phyloP scores from a whole-genome alignment of 2,797 vertebrate species.

The Rhinatrema bivittatum region DNA sequence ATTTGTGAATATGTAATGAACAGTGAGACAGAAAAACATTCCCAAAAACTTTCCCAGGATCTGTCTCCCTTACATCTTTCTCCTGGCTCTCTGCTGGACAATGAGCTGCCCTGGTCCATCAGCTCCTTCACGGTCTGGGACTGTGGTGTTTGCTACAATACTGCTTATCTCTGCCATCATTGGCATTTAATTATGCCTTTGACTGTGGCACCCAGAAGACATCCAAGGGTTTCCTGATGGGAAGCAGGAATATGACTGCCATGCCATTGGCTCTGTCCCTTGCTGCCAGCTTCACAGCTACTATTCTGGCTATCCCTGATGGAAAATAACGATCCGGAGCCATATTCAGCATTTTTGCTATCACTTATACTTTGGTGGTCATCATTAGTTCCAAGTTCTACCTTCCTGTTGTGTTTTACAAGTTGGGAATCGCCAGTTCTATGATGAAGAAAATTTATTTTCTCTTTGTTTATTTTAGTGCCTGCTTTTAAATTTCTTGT shows the following conservation, averaged over 20 bases:
- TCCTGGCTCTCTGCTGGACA: no score
- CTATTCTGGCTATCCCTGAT: conserved; percentile 61
- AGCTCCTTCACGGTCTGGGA: conserved; percentile 52
- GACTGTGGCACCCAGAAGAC: conserved; percentile 36
- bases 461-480: no score
- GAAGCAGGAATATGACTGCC: conserved; percentile 57
- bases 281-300: conserved; percentile 73
- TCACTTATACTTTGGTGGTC: conserved; percentile 52
- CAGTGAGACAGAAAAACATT: no score
- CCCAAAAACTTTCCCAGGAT: no score
- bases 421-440: conserved; percentile 64
- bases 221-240: conserved; percentile 59
- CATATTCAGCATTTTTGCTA: conserved; percentile 36
- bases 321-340: conserved; percentile 68
- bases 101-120: conserved; percentile 28
- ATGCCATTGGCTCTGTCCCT: conserved; percentile 66
- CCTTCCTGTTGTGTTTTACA: conserved; percentile 71
- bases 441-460: conserved; percentile 74
- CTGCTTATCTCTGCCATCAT: conserved; percentile 54
- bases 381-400: conserved; percentile 63
- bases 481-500: no score
- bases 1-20: no score
- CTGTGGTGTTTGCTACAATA: conserved; percentile 68
- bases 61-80: no score
- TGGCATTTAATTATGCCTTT: conserved; percentile 61